phyloP scores from a whole-genome alignment of 2,113 vertebrate species.

The Albula goreensis region DNA sequence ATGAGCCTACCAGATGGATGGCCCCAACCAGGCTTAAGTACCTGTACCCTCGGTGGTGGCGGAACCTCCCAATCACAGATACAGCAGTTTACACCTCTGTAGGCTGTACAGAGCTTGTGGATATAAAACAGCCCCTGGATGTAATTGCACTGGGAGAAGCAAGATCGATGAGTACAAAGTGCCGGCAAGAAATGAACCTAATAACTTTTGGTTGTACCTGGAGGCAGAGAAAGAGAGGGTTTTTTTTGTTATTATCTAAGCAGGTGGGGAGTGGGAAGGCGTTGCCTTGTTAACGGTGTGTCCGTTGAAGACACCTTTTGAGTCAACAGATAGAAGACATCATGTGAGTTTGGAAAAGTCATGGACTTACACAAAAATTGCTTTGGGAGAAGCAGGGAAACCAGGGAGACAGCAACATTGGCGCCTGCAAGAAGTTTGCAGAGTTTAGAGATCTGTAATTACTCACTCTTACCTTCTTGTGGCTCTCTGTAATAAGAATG shows the following conservation, averaged over 20 bases:
- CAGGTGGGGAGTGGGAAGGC: background rate
- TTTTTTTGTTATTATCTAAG: constrained; percentile 37
- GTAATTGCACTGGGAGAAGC: background rate
- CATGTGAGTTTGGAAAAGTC: constrained; percentile 50
- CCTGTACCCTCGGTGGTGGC: background rate
- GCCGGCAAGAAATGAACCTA: constrained; percentile 13
- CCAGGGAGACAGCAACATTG: constrained; percentile 28
- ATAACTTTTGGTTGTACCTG: constrained; percentile 31
- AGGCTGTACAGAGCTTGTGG: background rate
- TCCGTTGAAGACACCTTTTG: constrained; percentile 62
- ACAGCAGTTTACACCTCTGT: background rate
- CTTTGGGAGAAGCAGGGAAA: constrained; percentile 35
- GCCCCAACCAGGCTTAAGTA: background rate
- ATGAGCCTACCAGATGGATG: background rate
- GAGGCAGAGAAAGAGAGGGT: constrained; percentile 36
- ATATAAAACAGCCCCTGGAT: background rate
- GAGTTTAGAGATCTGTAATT: constrained; percentile 22
- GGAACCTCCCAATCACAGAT: background rate
- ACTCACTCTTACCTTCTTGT: background rate
- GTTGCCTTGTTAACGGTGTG: constrained; percentile 57
- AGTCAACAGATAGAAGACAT: constrained; percentile 58
- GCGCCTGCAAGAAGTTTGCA: constrained; percentile 35
- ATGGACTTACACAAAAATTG: constrained; percentile 41
- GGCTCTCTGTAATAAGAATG: too few species aligned
- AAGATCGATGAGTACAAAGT: constrained; percentile 11